A percentile compares a stretch with the other conserved stretches of the same genome.
Evolutionary conservation across 2,797 vertebrate genomes (phyloP).

Genomic region (Myiotriccus ornatus): DNA sequence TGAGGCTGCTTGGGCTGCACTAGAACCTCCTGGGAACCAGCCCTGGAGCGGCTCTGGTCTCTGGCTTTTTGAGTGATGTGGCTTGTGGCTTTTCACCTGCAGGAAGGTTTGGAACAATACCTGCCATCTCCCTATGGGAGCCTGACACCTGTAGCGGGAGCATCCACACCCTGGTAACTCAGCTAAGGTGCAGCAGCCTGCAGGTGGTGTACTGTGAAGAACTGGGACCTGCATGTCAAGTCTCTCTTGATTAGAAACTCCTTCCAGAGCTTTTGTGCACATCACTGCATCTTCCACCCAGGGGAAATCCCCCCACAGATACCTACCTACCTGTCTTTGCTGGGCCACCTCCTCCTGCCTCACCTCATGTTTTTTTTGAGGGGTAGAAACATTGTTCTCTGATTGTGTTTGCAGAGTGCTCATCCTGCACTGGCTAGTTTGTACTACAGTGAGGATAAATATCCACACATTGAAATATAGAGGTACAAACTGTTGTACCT

Average conservation of each 20-base stretch:
- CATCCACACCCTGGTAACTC: neutral
- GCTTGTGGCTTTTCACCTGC: neutral
- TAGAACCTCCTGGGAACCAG: neutral
- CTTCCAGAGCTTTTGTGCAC: neutral
- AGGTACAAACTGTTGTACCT: neutral
- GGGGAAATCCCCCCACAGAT: neutral
- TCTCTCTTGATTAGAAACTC: neutral
- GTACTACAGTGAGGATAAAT: neutral
- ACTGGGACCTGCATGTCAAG: neutral
- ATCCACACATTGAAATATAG: neutral
- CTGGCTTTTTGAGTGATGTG: neutral
- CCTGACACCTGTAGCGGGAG: neutral
- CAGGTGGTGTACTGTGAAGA: neutral
- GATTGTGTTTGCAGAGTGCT: neutral
- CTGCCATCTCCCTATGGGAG: neutral
- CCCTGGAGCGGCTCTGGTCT: neutral
- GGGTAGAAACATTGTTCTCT: neutral
- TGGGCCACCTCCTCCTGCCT: neutral
- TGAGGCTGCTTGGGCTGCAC: neutral
- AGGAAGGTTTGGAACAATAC: neutral
- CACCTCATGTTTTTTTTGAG: neutral
- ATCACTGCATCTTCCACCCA: neutral
- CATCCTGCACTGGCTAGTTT: neutral
- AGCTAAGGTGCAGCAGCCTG: accelerated
- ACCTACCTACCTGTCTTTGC: neutral